Evolutionary conservation across 2,888 invertebrate species (phyloP), one percentile per base, ranked within the genome.

Genomic region (Mongoloraphidia duomilia): DNA sequence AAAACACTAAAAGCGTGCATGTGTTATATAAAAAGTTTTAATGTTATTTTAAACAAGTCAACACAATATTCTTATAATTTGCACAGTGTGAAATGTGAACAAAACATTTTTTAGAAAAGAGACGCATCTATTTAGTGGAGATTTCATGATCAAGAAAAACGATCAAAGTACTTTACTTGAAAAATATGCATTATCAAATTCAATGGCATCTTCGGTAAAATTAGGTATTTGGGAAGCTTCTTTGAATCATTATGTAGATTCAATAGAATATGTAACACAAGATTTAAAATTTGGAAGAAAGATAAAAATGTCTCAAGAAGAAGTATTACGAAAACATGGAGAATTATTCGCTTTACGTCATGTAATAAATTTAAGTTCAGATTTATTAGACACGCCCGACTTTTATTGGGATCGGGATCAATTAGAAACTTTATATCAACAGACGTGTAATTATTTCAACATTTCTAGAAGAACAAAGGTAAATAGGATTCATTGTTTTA

Each of bases 351-450:
- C 88, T 0, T 71, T 95, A 34, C 76, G 93, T 5, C 94, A 95
- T 68, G 76, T 84, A 14, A 82, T 97, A 47, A 97, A 93, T 67
- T 74, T 97, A 54, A 90, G 92, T 57, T 95, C 95, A 0, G 95
- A 96, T 66, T 71, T 96, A 41, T 70, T 96, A 55, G 95, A 95
- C 65, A 91, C 91, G 0, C 95, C 96, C 0, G 97, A 97, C 70
- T 94, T 95, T 69, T 97, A 97, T 69, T 97, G 97, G 97, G 96
- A 97, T 61, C 79, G 92, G 47, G 92, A 94, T 58, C 77, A 86
- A 48, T 70, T 96, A 34, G 96, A 96, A 69, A 71, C 70, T 1
- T 72, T 96, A 8, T 97, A 94, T 67, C 76, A 82, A 50, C 80
- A 83, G 61, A 85, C 86, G 0, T 85, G 84, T 53, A 76, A 78